Evolutionary conservation across 2,888 invertebrate genomes (phyloP).

Genomic region (Standfussiana lucernea): DNA sequence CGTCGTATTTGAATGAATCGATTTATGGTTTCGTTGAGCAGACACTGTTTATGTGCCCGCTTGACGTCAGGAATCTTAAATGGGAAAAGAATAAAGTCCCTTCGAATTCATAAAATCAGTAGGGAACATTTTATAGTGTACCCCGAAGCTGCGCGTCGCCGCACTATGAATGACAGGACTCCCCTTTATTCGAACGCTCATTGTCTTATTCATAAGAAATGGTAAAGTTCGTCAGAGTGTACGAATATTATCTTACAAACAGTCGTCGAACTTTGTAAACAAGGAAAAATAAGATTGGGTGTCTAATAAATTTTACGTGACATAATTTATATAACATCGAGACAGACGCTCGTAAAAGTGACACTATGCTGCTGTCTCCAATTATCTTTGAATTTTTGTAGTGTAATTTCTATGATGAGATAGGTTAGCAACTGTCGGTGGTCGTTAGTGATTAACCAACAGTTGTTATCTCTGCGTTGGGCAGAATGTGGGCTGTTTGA

Average conservation of each 20-base stretch:
- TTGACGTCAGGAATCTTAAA: slow-evolving; percentile 87
- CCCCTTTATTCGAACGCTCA: slow-evolving; percentile 13
- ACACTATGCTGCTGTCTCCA: slow-evolving; percentile 48
- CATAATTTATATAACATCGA: slow-evolving; percentile 45
- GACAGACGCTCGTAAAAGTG: slow-evolving; percentile 48
- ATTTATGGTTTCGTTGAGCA: slow-evolving; percentile 84
- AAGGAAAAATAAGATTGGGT: slow-evolving; percentile 43
- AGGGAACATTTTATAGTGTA: slow-evolving; percentile 53
- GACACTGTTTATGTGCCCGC: slow-evolving; percentile 81
- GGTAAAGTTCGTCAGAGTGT: slow-evolving; percentile 36
- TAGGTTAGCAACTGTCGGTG: slow-evolving; percentile 76
- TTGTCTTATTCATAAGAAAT: slow-evolving; percentile 49
- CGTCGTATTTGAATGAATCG: slow-evolving; percentile 88
- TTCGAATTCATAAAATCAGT: slow-evolving; percentile 70
- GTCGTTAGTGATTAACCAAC: slow-evolving; percentile 80
- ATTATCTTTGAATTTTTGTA: slow-evolving; percentile 57
- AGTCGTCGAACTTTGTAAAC: slow-evolving; percentile 49
- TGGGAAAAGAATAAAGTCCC: slow-evolving; percentile 75
- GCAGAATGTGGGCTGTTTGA: slow-evolving; percentile 78
- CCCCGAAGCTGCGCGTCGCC: slow-evolving; percentile 22
- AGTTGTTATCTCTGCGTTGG: slow-evolving; percentile 77
- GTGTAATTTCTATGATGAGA: slow-evolving; percentile 68
- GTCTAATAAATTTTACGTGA: slow-evolving; percentile 55
- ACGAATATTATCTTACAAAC: slow-evolving; percentile 33
- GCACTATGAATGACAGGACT: slow-evolving; percentile 45